phyloP scores from a whole-genome alignment of 2,888 invertebrate genomes.

The Eristalis intricaria region DNA sequence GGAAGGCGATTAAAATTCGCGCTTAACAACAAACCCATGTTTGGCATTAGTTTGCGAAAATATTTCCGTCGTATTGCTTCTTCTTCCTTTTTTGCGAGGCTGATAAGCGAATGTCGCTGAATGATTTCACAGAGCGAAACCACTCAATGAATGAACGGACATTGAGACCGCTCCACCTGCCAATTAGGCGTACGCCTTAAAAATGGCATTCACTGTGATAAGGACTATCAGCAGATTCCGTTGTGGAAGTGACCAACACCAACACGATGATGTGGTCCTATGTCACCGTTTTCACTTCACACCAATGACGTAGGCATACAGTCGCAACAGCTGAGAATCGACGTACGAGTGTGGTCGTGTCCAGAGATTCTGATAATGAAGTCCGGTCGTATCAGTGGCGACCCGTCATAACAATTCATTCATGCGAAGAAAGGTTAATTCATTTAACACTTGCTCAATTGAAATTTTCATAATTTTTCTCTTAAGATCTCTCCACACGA shows the following conservation, averaged over 20 bases:
- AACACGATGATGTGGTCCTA: neutral
- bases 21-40: constrained; percentile 32
- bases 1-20: constrained; percentile 37
- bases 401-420: constrained; percentile 67
- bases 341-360: neutral
- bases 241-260: neutral
- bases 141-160: neutral
- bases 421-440: constrained; percentile 68
- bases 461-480: constrained; percentile 38
- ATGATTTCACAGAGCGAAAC: neutral
- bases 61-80: constrained; percentile 12
- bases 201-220: neutral
- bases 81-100: neutral
- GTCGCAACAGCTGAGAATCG: neutral
- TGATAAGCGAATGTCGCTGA: neutral
- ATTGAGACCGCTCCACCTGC: neutral
- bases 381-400: constrained; percentile 29
- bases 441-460: constrained; percentile 65
- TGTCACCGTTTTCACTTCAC: neutral
- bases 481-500: neutral
- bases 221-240: neutral
- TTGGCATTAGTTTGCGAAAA: constrained; percentile 32
- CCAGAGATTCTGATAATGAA: neutral
- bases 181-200: neutral
- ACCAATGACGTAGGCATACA: neutral